A percentile compares a stretch with the other conserved stretches of the same genome.
These are phyloP conservation scores for Alloplasta piceator DNA, from an alignment of 2,888 invertebrate genomes.

Conservation along the genomic window DNA sequence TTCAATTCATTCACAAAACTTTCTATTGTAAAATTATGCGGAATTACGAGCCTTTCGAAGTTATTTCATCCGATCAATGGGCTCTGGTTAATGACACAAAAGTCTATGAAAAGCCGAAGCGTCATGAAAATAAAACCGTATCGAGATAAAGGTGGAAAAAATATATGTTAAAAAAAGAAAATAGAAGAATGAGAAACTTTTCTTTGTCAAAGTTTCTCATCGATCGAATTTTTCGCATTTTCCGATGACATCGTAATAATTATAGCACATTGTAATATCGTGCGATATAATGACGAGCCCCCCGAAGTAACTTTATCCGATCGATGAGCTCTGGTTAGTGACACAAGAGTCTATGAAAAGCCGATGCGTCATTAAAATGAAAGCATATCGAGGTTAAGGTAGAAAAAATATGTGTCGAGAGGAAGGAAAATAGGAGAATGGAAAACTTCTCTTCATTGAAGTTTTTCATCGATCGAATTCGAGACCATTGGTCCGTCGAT, in stretches of 20 bases:
- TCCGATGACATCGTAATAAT: too few species aligned
- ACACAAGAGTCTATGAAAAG: slow-evolving; percentile 21
- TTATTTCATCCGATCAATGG: slow-evolving; percentile 21
- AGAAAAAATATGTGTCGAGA: too few species aligned
- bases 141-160: background rate
- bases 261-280: slow-evolving; percentile 6
- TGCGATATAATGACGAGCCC: too few species aligned
- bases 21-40: slow-evolving; percentile 13
- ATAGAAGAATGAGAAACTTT: background rate
- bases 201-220: slow-evolving; percentile 4
- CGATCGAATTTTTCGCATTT: slow-evolving; percentile 38
- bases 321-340: slow-evolving; percentile 18
- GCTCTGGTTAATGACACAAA: slow-evolving; percentile 18
- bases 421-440: slow-evolving; percentile 10
- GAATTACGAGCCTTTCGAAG: too few species aligned
- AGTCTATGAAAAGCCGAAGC: slow-evolving; percentile 12
- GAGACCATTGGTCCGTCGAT: slow-evolving; percentile 3
- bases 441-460: background rate
- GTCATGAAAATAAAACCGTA: slow-evolving; percentile 21
- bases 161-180: too few species aligned
- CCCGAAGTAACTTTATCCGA: slow-evolving; percentile 5
- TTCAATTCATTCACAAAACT: too few species aligned
- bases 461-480: slow-evolving; percentile 27
- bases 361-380: slow-evolving; percentile 16
- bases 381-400: slow-evolving; percentile 4